Percentiles rank a stretch among this genome's conserved stretches.
These are phyloP conservation scores for Drosophila tanythrix DNA, from an alignment of 2,888 invertebrate species.

Conservation along the genomic window DNA sequence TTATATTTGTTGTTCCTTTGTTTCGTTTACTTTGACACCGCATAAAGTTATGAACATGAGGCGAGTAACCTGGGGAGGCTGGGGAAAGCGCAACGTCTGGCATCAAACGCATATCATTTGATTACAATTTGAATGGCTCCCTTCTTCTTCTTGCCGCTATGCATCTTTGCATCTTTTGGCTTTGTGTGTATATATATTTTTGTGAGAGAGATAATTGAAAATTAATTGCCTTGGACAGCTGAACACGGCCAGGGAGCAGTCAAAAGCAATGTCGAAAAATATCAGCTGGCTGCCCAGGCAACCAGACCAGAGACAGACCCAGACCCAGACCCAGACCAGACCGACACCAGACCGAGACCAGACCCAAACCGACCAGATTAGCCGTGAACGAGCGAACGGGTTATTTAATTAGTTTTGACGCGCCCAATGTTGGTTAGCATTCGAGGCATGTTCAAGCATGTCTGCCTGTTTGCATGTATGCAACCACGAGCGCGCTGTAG, in stretches of 20 bases:
- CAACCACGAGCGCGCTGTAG: slow-evolving; percentile 2
- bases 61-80: not conserved
- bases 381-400: slow-evolving; percentile 56
- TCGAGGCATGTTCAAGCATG: slow-evolving; percentile 14
- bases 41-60: slow-evolving; percentile 21
- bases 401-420: slow-evolving; percentile 79
- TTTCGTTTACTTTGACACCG: slow-evolving; percentile 64
- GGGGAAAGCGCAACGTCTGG: not conserved
- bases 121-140: slow-evolving; percentile 48
- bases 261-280: slow-evolving; percentile 12
- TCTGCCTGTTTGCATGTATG: slow-evolving; percentile 12
- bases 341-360: slow-evolving; percentile 3
- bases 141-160: not conserved
- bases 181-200: slow-evolving; percentile 48
- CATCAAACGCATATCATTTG: slow-evolving; percentile 41
- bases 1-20: slow-evolving; percentile 4
- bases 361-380: slow-evolving; percentile 15
- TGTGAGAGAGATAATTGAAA: slow-evolving; percentile 68
- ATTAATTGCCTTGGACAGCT: slow-evolving; percentile 78
- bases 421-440: slow-evolving; percentile 41
- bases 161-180: slow-evolving; percentile 22
- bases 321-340: slow-evolving; percentile 4
- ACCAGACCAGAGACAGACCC: slow-evolving; percentile 8
- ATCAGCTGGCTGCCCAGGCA: slow-evolving; percentile 11
- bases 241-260: slow-evolving; percentile 52